Base-by-base conservation (phyloP, 2,797 vertebrate species). In the Cephalopachus bancanus region DNA sequence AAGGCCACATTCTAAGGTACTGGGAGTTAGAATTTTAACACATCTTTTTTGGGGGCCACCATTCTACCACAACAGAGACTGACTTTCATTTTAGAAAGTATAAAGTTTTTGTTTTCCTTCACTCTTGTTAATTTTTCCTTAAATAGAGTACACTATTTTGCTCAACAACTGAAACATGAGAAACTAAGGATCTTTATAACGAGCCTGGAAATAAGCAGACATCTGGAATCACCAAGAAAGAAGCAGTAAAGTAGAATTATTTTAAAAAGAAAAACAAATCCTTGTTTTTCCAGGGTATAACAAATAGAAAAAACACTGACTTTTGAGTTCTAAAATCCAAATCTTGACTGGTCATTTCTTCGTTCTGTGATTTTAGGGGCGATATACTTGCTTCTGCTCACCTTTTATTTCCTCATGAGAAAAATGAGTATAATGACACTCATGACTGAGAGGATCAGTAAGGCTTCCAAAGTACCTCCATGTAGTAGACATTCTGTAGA, bases 301-400 rank as follows among this genome's bases (percentile, higher is more conserved):
- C 17, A 60, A 60, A 49, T 12, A 53, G 37, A 33, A 12, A 91
- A 72, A 67, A 3, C 7, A 80, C n/a, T 30, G 19, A 26, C 9
- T 74, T 95, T 95, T 53, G 4, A 33, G 10, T 86, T 83, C 17
- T 75, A 71, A 94, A 94, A 64, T 78, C 84, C 17, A 26, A 79
- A 55, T 55, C 62, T 53, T 84, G 44, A 79, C 1, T 4, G 80
- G 44, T 83, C 57, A 65, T 4, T 90, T 94, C 67, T 5, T 71
- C 28, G 24, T 80, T 84, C 11, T 91, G 14, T 26, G 30, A 60
- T 80, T 86, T 71, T 51, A 30, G 22, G 5, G 6, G 17, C 19
- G 83, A 51, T 0, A 2, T 28, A 5, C 10, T 74, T 86, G 60
- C n/a, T 71, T 93, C 24, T 85, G 12, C 8, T 80, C 30, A 86